Evolutionary conservation across 2,113 vertebrate genomes (phyloP), one percentile per base, ranked within the genome.

Genomic region (Pagrus major): DNA sequence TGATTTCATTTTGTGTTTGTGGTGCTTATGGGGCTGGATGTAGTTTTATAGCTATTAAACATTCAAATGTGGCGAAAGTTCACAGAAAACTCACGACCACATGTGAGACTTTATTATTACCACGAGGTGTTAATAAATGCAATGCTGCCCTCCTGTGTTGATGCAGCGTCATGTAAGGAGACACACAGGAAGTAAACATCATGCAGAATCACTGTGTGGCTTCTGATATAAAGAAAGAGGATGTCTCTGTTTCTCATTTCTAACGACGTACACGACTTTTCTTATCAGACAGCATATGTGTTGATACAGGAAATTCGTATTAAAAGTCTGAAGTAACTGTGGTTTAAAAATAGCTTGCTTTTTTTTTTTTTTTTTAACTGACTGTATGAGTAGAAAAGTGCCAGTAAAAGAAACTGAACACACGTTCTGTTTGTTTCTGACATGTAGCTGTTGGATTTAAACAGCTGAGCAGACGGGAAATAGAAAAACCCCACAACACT

Each of bases 121-220:
- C 3, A 46, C 35, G 9, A 23, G n/a, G 9, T 5, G 27, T 4
- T 46, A 16, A n/a, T 16, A 8, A 8, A 7, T 72, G 10, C 61
- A 65, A 61, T 42, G 71, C 2, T 15, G 63, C 83, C 81, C 66
- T 56, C 90, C 1, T 33, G 78, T 84, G 87, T 46, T 71, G 3
- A 42, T 0, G 7, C n/a, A 21, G 41, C 18, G 29, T 27, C 5
- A 37, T 35, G 3, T 3, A 29, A 69, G 9, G 3, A 56, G 6
- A 44, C 4, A 20, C n/a, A 49, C 41, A 15, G 7, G 29, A 60
- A 10, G 7, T 23, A 20, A 61, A 39, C 16, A 51, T 9, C n/a
- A 3, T 52, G 31, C 18, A 44, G 21, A 37, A 15, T 3, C 27
- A 11, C 33, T 9, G 14, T 25, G 33, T 1, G 23, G 41, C 10